Evolutionary conservation across 1,140 invertebrate species (phyloP).

Genomic region (Episyrphus balteatus): DNA sequence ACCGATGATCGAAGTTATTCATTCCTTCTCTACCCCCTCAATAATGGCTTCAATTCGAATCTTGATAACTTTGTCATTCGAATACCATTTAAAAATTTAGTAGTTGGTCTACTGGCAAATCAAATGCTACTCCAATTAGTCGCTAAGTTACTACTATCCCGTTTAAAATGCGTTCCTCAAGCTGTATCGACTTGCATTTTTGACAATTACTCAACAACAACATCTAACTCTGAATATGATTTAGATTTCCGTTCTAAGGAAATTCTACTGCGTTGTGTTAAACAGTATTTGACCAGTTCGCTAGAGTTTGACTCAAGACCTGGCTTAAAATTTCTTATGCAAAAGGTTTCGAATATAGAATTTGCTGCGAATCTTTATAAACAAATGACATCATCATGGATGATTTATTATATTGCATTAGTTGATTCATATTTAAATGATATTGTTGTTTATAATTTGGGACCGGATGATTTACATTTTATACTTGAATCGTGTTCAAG

Average conservation of each 20-base stretch:
- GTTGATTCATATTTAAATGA: slow-evolving; percentile 67
- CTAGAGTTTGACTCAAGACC: slow-evolving; percentile 79
- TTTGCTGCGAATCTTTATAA: slow-evolving; percentile 85
- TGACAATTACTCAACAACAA: slow-evolving; percentile 36
- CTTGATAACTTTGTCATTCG: slow-evolving; percentile 69
- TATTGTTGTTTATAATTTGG: slow-evolving; percentile 47
- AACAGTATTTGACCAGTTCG: slow-evolving; percentile 67
- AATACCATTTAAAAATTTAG: slow-evolving; percentile 73
- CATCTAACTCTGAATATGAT: slow-evolving; percentile 43
- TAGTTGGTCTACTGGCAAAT: slow-evolving; percentile 80
- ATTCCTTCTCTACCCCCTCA: slow-evolving; percentile 75
- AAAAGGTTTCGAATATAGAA: slow-evolving; percentile 81
- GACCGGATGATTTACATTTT: slow-evolving; percentile 51
- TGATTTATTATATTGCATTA: slow-evolving; percentile 75
- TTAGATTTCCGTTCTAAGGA: slow-evolving; percentile 39
- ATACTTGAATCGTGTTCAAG: slow-evolving; percentile 47
- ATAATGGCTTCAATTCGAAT: slow-evolving; percentile 57
- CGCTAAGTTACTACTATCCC: slow-evolving; percentile 69
- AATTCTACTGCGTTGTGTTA: slow-evolving; percentile 61
- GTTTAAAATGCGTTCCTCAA: slow-evolving; percentile 37
- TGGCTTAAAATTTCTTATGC: slow-evolving; percentile 83
- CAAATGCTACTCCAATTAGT: slow-evolving; percentile 86
- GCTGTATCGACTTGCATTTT: slow-evolving; percentile 35
- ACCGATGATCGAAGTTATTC: slow-evolving; percentile 76
- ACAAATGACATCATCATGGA: slow-evolving; percentile 83